Percentiles rank a stretch among this genome's conserved stretches.
These are phyloP conservation scores for Carapus acus DNA, from an alignment of 2,797 vertebrate species.

Conservation along the genomic window DNA sequence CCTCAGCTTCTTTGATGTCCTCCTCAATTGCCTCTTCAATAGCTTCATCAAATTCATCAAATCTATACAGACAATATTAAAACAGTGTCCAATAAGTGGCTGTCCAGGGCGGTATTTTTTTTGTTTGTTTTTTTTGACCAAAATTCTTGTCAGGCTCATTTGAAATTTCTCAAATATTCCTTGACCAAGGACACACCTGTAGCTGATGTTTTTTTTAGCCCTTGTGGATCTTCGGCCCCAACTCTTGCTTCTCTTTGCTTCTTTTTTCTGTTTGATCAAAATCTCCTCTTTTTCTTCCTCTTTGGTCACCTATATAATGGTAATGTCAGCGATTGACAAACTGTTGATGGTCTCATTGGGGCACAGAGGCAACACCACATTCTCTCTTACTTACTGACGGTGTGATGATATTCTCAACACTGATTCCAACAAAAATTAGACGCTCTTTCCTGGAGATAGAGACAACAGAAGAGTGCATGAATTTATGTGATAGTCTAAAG, in stretches of 20 bases:
- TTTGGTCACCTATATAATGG: conserved; percentile 62
- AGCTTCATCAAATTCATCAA: conserved; percentile 98
- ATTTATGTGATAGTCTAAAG: too few relatives aligned
- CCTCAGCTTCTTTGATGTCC: conserved; percentile 95
- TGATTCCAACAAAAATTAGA: conserved; percentile 95
- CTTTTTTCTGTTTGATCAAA: conserved; percentile 77
- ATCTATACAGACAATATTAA: conserved; percentile 66
- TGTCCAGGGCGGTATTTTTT: too few relatives aligned
- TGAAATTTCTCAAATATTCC: too few relatives aligned
- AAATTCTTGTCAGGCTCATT: too few relatives aligned
- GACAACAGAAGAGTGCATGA: too few relatives aligned
- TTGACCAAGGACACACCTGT: conserved; percentile 75
- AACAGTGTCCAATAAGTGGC: background rate
- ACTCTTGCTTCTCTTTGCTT: conserved; percentile 80
- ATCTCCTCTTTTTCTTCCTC: conserved; percentile 63
- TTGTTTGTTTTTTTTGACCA: too few relatives aligned
- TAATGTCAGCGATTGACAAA: background rate
- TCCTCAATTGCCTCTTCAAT: conserved; percentile 99
- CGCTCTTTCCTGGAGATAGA: conserved; percentile 79
- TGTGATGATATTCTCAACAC: conserved; percentile 95
- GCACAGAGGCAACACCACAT: background rate
- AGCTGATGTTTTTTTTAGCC: conserved; percentile 89
- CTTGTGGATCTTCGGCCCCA: conserved; percentile 92
- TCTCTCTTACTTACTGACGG: conserved; percentile 70
- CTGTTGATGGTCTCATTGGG: background rate